A percentile compares a stretch with the other conserved stretches of the same genome.
phyloP scores from a whole-genome alignment of 2,888 invertebrate genomes.

The Lomographa bimaculata region DNA sequence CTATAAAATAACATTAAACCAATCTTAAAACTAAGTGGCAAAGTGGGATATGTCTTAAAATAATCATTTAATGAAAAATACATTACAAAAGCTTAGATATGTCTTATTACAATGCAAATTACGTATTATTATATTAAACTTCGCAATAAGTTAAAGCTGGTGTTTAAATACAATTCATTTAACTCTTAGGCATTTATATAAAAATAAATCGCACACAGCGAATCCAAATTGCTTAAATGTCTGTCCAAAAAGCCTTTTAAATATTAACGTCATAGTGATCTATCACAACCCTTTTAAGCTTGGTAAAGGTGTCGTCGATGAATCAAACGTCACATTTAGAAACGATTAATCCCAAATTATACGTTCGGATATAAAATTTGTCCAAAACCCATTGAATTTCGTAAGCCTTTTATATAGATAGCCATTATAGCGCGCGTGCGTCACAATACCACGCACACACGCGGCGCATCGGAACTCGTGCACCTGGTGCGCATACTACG shows the following conservation, averaged over 20 bases:
- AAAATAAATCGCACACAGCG: conserved; percentile 31
- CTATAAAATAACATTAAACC: conserved; percentile 34
- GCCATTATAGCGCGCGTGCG: conserved; percentile 41
- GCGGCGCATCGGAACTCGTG: conserved; percentile 29
- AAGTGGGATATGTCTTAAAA: conserved; percentile 72
- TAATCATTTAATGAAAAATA: conserved; percentile 39
- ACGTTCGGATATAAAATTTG: conserved; percentile 53
- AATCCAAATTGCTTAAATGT: conserved; percentile 8
- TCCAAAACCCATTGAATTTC: conserved; percentile 49
- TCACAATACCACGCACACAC: conserved; percentile 56
- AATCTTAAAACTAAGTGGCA: conserved; percentile 58
- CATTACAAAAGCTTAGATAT: conserved; percentile 50
- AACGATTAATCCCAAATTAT: conserved; percentile 63
- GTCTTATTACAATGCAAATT: conserved; percentile 37
- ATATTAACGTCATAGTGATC: conserved; percentile 37
- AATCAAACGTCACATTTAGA: conserved; percentile 54
- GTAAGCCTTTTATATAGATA: conserved; percentile 52
- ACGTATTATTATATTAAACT: conserved; percentile 43
- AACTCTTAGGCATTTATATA: conserved; percentile 37
- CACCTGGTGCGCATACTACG: conserved; percentile 51
- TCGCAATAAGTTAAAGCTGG: conserved; percentile 67
- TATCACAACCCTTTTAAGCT: conserved; percentile 48
- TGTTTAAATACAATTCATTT: conserved; percentile 39
- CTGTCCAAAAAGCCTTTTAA: conserved; percentile 3
- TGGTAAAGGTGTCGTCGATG: conserved; percentile 56